These are phyloP conservation scores for Eulithis prunata DNA, from an alignment of 2,888 invertebrate genomes.

Conservation along the genomic window DNA sequence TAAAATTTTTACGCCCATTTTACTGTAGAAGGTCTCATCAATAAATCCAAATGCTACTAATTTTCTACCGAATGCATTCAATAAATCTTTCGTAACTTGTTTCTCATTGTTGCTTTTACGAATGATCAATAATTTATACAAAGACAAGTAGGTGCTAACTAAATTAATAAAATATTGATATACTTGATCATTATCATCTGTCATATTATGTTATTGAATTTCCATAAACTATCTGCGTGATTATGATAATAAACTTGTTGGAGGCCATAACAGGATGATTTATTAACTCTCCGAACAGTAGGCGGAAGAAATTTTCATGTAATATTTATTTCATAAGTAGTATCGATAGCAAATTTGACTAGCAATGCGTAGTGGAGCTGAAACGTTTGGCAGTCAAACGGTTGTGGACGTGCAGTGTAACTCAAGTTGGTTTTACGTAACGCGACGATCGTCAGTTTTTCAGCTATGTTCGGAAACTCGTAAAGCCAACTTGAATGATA, in stretches of 20 bases:
- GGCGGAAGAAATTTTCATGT: not conserved
- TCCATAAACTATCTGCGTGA: constrained; percentile 16
- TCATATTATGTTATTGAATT: constrained; percentile 25
- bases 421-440: no score
- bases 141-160: constrained; percentile 16
- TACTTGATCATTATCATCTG: constrained; percentile 15
- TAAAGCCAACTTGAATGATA: not conserved
- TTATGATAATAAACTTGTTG: constrained; percentile 3
- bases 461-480: not conserved
- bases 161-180: constrained; percentile 9
- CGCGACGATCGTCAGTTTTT: no score
- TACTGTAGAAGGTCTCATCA: no score
- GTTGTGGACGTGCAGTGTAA: no score
- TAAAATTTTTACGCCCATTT: no score
- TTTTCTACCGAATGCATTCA: not conserved
- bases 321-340: no score
- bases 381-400: no score
- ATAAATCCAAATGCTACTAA: not conserved
- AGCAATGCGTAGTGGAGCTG: no score
- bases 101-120: not conserved
- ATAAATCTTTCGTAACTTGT: not conserved
- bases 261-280: constrained; percentile 5
- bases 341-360: not conserved
- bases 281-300: not conserved
- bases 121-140: not conserved